phyloP scores from a whole-genome alignment of 2,797 vertebrate species.

The Bufotes viridis region DNA sequence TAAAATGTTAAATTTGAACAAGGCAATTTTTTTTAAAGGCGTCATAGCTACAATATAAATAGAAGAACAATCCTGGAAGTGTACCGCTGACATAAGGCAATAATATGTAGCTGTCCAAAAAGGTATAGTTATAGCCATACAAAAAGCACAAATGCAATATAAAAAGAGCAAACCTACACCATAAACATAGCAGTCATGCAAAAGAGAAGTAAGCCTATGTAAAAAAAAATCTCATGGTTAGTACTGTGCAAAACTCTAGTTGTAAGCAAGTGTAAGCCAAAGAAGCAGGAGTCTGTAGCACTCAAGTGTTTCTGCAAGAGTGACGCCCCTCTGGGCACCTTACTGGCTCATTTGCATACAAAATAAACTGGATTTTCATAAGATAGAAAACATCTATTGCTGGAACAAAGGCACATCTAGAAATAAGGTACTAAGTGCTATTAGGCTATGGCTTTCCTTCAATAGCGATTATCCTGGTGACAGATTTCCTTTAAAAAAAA shows the following conservation, averaged over 20 bases:
- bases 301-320: too few species aligned
- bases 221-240: not conserved
- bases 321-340: too few species aligned
- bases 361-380: too few species aligned
- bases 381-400: too few species aligned
- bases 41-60: not conserved
- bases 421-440: too few species aligned
- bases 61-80: not conserved
- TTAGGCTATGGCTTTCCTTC: too few species aligned
- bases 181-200: not conserved
- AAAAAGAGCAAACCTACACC: not conserved
- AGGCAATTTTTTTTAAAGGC: not conserved
- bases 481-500: too few species aligned
- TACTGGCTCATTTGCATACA: too few species aligned
- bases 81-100: not conserved
- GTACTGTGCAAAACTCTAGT: not conserved
- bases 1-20: not conserved
- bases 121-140: not conserved
- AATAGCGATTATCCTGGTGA: too few species aligned
- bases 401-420: too few species aligned
- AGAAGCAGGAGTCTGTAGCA: too few species aligned
- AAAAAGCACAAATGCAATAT: not conserved
- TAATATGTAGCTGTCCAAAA: not conserved
- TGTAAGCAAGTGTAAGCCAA: too few species aligned
- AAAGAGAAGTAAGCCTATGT: not conserved